phyloP scores from a whole-genome alignment of 30 jellyfish, hydroid and myxozoan species.

The Mastigias papua region DNA sequence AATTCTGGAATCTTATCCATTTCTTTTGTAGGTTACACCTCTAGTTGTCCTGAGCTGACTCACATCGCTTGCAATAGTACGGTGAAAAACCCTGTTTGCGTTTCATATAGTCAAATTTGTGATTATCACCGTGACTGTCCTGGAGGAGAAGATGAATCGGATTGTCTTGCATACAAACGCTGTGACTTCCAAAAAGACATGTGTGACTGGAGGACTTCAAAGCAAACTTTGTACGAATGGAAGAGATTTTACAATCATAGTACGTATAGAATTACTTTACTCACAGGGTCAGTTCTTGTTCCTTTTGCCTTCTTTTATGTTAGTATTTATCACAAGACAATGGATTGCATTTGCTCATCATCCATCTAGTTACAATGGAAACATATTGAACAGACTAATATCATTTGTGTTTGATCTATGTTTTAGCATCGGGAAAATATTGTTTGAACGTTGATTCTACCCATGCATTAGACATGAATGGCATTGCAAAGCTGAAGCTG shows the following conservation, averaged over 20 bases:
- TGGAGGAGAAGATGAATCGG: conserved; percentile 73
- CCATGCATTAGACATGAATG: not conserved
- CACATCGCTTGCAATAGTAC: conserved; percentile 54
- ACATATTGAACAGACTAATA: too few relatives aligned
- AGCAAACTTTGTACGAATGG: conserved; percentile 29
- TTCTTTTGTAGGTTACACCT: conserved; percentile 18
- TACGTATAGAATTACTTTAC: not conserved
- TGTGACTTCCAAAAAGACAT: conserved; percentile 49
- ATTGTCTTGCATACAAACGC: conserved; percentile 43
- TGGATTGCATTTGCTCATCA: too few relatives aligned
- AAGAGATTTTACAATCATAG: conserved; percentile 10
- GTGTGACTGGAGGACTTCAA: conserved; percentile 53
- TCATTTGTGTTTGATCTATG: not conserved
- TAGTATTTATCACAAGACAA: too few relatives aligned
- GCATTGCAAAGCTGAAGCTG: conserved; percentile 6
- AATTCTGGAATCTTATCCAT: not conserved
- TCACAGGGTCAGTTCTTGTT: not conserved
- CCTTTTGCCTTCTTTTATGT: not conserved
- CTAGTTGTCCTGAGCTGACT: conserved; percentile 50
- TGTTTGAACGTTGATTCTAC: conserved; percentile 4
- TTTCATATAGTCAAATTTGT: conserved; percentile 29
- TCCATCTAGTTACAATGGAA: too few relatives aligned
- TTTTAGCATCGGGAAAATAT: conserved; percentile 1
- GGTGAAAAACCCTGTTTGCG: conserved; percentile 15
- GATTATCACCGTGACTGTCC: conserved; percentile 64